These are phyloP conservation scores for Andricus grossulariae DNA, from an alignment of 1,140 invertebrate species.

Conservation along the genomic window DNA sequence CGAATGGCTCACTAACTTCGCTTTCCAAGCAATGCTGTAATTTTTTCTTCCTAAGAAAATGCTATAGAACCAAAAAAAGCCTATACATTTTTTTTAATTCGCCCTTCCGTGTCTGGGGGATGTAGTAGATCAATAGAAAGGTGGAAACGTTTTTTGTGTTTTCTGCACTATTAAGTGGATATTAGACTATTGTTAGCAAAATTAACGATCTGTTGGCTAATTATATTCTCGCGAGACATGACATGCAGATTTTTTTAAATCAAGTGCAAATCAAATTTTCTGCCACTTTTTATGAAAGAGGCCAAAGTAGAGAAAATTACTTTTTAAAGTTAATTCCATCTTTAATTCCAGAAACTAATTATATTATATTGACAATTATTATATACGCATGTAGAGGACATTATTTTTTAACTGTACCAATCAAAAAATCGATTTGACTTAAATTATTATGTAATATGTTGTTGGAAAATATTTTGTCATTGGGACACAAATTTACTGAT, in stretches of 20 bases:
- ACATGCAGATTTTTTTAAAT: constrained; percentile 43
- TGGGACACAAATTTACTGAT: too few relatives aligned
- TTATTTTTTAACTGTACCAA: too few relatives aligned
- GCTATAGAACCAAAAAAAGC: neutral
- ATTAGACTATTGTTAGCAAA: constrained; percentile 37
- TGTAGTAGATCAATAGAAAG: constrained; percentile 1
- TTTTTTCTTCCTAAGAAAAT: neutral
- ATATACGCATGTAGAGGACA: too few relatives aligned
- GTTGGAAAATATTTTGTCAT: too few relatives aligned
- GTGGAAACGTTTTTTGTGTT: constrained; percentile 17
- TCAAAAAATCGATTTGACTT: too few relatives aligned
- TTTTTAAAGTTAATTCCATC: too few relatives aligned
- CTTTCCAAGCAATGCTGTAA: constrained; percentile 4
- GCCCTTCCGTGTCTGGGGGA: constrained; percentile 2
- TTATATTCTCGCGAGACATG: constrained; percentile 51
- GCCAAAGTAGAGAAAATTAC: too few relatives aligned
- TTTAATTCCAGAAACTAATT: too few relatives aligned
- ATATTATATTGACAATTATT: too few relatives aligned
- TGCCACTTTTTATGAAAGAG: constrained; percentile 30
- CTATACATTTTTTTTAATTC: neutral
- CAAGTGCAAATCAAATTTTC: constrained; percentile 48
- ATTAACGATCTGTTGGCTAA: constrained; percentile 54
- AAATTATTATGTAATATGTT: too few relatives aligned
- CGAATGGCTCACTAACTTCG: constrained; percentile 10
- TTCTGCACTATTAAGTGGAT: neutral